Evolutionary conservation across 2,888 invertebrate genomes (phyloP).

Genomic region (Apotomis capreana): DNA sequence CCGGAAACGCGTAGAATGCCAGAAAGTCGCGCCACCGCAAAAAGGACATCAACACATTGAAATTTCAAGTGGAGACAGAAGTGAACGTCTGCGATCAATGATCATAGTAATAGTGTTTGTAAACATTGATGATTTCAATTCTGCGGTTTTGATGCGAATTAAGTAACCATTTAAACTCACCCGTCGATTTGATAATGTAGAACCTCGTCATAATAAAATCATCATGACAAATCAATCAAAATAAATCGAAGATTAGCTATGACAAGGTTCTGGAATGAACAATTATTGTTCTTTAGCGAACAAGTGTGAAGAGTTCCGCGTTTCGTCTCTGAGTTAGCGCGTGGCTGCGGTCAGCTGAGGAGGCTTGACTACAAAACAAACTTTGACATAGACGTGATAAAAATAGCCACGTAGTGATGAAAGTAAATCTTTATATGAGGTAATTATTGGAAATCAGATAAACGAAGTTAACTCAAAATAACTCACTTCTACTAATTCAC

Average conservation of each 20-base stretch:
- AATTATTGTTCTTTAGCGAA: neutral
- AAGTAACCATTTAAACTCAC: constrained; percentile 8
- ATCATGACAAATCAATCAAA: neutral
- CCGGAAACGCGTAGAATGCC: constrained; percentile 33
- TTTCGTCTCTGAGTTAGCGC: neutral
- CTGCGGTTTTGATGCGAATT: constrained; percentile 23
- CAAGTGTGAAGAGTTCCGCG: neutral
- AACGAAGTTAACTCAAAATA: too few relatives aligned
- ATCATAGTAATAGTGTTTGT: constrained; percentile 16
- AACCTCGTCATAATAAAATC: constrained; percentile 1
- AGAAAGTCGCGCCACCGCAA: constrained; percentile 1
- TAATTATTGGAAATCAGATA: neutral
- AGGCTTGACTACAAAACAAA: neutral
- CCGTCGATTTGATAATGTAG: constrained; percentile 1
- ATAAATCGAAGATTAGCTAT: neutral
- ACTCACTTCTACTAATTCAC: too few relatives aligned
- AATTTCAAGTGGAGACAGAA: constrained; percentile 2
- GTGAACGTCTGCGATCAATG: constrained; percentile 25
- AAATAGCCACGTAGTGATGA: neutral
- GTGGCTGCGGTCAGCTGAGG: neutral
- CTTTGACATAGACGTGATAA: neutral
- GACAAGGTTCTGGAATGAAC: neutral
- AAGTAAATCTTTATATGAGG: neutral
- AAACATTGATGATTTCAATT: constrained; percentile 22
- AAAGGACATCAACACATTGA: constrained; percentile 18